These are phyloP conservation scores for Melanotaenia parkinsoni DNA, from an alignment of 2,797 vertebrate genomes.

Conservation along the genomic window DNA sequence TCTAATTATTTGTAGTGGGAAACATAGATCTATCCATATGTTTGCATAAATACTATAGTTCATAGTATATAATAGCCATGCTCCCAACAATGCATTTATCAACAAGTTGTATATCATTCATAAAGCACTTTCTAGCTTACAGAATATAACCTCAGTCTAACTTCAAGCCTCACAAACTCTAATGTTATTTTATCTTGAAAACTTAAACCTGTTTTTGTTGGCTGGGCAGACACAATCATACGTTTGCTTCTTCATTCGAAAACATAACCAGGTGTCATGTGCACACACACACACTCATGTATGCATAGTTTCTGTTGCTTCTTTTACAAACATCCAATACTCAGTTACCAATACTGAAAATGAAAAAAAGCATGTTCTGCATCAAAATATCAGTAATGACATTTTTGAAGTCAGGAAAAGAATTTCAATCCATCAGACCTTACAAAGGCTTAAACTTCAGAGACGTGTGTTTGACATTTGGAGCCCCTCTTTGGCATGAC, in stretches of 20 bases:
- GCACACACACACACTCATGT: neutral
- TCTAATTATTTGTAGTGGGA: no score
- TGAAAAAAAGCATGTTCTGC: slow-evolving; percentile 36
- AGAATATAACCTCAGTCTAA: no score
- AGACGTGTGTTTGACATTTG: slow-evolving; percentile 80
- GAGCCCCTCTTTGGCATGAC: slow-evolving; percentile 74
- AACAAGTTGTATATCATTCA: no score
- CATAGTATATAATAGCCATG: no score
- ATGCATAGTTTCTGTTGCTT: neutral
- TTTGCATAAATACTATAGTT: no score
- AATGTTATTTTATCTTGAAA: neutral
- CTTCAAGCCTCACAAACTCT: no score
- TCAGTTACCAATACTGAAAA: slow-evolving; percentile 27
- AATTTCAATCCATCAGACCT: slow-evolving; percentile 64
- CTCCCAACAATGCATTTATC: no score
- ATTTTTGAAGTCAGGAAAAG: slow-evolving; percentile 60
- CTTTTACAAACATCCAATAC: slow-evolving; percentile 5
- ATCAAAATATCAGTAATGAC: slow-evolving; percentile 66
- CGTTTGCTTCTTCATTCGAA: neutral
- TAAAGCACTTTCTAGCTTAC: no score
- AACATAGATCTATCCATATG: no score
- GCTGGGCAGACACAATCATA: no score
- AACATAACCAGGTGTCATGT: neutral
- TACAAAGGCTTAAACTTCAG: slow-evolving; percentile 75
- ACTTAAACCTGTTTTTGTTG: neutral